Conservation (phyloP, 2,113 vertebrate species). For the Osmerus mordax region DNA sequence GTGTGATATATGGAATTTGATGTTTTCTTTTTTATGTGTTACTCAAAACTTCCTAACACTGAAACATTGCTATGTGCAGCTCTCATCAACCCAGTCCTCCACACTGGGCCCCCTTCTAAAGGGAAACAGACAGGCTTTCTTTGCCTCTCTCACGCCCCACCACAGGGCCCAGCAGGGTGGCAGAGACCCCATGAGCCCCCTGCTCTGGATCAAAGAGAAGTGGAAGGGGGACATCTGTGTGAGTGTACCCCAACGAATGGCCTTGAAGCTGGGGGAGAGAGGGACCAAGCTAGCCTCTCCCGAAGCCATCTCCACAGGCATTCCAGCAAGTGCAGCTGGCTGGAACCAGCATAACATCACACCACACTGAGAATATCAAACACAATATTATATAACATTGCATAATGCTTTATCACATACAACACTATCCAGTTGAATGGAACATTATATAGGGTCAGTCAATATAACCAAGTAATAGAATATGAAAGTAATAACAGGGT, state of each 20-base stretch:
- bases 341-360: neutral
- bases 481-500: too few species aligned
- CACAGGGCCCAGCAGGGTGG: neutral
- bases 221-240: neutral
- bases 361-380: neutral
- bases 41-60: too few species aligned
- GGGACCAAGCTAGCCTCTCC: neutral
- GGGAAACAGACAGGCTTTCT: neutral
- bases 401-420: neutral
- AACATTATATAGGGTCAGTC: neutral
- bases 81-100: too few species aligned
- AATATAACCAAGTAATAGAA: too few species aligned
- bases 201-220: slow-evolving; percentile 7
- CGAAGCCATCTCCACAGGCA: slow-evolving; percentile 17
- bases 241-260: neutral
- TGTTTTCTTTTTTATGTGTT: too few species aligned
- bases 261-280: neutral
- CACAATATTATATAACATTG: neutral
- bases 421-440: too few species aligned
- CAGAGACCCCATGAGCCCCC: neutral
- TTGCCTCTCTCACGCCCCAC: slow-evolving; percentile 6
- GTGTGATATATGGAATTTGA: neutral
- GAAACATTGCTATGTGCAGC: too few species aligned
- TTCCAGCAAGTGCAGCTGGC: slow-evolving; percentile 33
- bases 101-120: neutral